Conservation (phyloP, 2,113 vertebrate genomes). For the Prunella himalayana region DNA sequence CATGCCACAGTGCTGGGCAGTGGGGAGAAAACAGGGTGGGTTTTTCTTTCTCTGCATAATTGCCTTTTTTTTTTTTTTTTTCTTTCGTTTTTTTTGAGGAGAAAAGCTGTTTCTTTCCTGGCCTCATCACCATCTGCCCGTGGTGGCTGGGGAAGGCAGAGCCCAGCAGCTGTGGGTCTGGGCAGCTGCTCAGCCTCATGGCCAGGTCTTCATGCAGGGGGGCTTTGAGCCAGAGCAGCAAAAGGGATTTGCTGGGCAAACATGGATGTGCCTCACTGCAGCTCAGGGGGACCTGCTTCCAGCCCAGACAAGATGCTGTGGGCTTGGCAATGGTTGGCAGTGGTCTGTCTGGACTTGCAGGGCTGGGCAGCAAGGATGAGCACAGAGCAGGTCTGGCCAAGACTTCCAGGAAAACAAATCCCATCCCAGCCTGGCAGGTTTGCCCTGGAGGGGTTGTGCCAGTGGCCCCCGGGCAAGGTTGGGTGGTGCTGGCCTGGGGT, state of each 20-base stretch:
- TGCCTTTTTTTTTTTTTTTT: background rate
- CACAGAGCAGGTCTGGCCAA: background rate
- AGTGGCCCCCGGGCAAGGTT: accelerated
- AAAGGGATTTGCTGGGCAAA: background rate
- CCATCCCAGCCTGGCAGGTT: background rate
- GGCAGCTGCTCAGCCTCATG: background rate
- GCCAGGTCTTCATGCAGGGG: background rate
- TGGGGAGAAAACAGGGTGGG: background rate
- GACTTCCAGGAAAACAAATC: background rate
- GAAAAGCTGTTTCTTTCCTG: constrained; percentile 20
- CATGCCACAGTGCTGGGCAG: accelerated
- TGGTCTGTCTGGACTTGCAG: background rate
- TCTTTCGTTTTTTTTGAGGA: background rate
- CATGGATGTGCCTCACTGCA: background rate
- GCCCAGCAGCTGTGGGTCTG: background rate
- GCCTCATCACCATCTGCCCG: constrained; percentile 36
- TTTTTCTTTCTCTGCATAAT: background rate
- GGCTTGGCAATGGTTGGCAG: background rate
- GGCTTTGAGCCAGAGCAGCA: background rate
- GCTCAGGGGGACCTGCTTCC: background rate
- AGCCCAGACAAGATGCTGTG: background rate
- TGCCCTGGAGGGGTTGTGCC: background rate
- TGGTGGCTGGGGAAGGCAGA: background rate
- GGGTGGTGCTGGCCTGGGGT: background rate
- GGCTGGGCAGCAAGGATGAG: background rate